Evolutionary conservation across 2,797 vertebrate species (phyloP), one percentile per base, ranked within the genome.

Genomic region (Acrossocheilus fasciatus): DNA sequence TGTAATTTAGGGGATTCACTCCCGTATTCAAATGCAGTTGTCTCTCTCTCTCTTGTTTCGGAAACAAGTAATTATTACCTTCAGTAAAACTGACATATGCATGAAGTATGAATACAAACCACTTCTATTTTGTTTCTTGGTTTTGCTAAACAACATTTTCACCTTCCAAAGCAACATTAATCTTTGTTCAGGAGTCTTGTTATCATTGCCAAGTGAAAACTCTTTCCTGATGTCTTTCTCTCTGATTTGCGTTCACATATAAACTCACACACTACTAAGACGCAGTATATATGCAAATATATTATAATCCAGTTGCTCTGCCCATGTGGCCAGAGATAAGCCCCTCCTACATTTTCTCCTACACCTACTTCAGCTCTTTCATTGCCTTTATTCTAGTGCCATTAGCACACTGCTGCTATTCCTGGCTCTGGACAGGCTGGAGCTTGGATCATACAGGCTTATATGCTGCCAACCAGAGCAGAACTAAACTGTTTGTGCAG

Each of bases 391-490:
- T 88, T 89, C 54, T 36, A 86, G 50, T 86, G 50, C 74, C 77
- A 82, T 86, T 84, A 86, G 79, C 20, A 8, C 76, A 73, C 30
- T 47, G 86, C 45, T 89, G 72, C 86, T 91, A 86, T 86, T 88
- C 68, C 88, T 89, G 83, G 87, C 77, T 69, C 64, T n/a, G 76
- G 82, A 77, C 64, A 30, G 34, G 83, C 85, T 50, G 84, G 69
- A 59, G 64, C 74, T 86, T 82, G 86, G 83, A 83, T 69, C 84
- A 88, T 82, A 83, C 80, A 84, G 75, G 73, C 84, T 88, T 87
- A 86, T 79, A 81, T 85, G 89, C 87, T 91, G 91, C 89, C 89
- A 92, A 94, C 87, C 92, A 93, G 92, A 92, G 91, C 92, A 93
- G 90, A 93, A 93, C 88, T 91, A 92, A 94, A 88, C 78, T 88